Base-by-base conservation (phyloP, 2,113 vertebrate species). In the Phalacrocorax pelagicus region DNA sequence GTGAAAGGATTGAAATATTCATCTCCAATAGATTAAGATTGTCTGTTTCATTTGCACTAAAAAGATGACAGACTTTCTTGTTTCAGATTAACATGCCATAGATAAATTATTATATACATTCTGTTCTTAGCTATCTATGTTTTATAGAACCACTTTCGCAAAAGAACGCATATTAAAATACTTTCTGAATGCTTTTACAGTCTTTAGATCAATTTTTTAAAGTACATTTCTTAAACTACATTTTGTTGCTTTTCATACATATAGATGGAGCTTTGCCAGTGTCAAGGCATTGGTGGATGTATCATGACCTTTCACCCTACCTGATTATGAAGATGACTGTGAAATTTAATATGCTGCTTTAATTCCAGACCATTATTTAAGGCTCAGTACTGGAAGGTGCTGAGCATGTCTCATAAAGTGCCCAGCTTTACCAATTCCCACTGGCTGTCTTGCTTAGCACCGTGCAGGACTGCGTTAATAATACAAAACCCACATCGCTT, bases 341-440 rank as follows among this genome's bases (percentile, higher is more conserved):
- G 95, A 96, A 91, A 57, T 77, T 94, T 95, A 81, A 91, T 82
- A 90, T 17, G 19, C 52, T 86, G 84, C 72, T 94, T 95, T 90
- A 81, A 95, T 90, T 66, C 26, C 77, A 67, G 85, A 9, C 88
- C 34, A 34, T 81, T 94, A 58, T 90, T 89, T 96, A 54, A 51
- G 55, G 62, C 52, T 91, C 40, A 54, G 42, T 20, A 26, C 62
- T 91, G 73, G 52, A 77, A 89, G 54, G 86, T 70, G 20, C 73
- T 91, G 66, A 90, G 70, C 58, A 36, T 0, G 0, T 77, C 58
- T 62, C 42, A 5, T 2, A 65, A 49, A 84, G 49, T 34, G 32
- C 46, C 81, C 88, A 91, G 83, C 70, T 38, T 30, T 63, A 47
- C 40, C 78, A 62, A 2, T 82, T 93, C 86, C 72, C 47, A 26